These are phyloP conservation scores for Thysanoteuthis rhombus DNA, from an alignment of 2,888 invertebrate genomes.

Conservation along the genomic window DNA sequence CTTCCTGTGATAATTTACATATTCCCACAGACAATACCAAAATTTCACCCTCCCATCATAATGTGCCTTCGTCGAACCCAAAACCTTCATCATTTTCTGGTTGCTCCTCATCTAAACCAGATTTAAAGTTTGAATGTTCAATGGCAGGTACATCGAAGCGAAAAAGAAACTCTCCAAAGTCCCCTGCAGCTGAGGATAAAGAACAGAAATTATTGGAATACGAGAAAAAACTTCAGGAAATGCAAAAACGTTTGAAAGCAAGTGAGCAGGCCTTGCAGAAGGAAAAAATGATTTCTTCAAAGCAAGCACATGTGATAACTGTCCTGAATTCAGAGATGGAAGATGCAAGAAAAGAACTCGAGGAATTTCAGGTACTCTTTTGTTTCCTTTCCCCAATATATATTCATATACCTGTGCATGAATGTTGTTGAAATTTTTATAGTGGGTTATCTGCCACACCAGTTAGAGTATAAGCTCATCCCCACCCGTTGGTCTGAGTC, in stretches of 20 bases:
- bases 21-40: not conserved
- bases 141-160: not conserved
- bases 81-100: not conserved
- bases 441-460: too few relatives aligned
- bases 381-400: not conserved
- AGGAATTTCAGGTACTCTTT: conserved; percentile 44
- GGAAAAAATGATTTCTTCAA: conserved; percentile 49
- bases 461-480: too few relatives aligned
- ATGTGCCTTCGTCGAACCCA: not conserved
- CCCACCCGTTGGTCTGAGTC: too few relatives aligned
- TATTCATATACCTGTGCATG: too few relatives aligned
- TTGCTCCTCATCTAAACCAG: not conserved
- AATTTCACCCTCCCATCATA: not conserved
- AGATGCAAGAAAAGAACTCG: conserved; percentile 44
- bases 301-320: conserved; percentile 42
- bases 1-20: not conserved
- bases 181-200: not conserved
- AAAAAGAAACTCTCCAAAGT: not conserved
- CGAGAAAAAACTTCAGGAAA: conserved; percentile 36
- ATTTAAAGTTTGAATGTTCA: not conserved
- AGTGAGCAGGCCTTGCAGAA: conserved; percentile 44
- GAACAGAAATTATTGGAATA: conserved; percentile 25
- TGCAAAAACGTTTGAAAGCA: conserved; percentile 26
- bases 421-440: too few relatives aligned
- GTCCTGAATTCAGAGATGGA: conserved; percentile 44